Evolutionary conservation across 2,113 vertebrate species (phyloP).

Genomic region (Silurus meridionalis): DNA sequence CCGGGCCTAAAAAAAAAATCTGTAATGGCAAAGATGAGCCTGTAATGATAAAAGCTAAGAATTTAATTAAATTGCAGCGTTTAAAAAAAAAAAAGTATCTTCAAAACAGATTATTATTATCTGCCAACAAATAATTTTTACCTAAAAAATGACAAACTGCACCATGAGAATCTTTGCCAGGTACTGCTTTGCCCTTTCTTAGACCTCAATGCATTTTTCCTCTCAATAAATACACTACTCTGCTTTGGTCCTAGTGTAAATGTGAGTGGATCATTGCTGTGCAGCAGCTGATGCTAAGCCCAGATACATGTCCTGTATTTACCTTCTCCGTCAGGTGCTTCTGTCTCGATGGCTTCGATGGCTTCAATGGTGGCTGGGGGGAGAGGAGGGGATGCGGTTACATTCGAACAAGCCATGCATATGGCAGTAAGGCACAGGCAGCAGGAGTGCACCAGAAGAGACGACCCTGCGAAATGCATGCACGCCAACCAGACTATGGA

Average conservation of each 20-base stretch:
- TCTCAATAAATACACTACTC: neutral
- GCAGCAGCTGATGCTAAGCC: slow-evolving; percentile 28
- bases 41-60: neutral
- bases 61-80: neutral
- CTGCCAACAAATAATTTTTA: neutral
- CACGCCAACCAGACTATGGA: slow-evolving; percentile 60
- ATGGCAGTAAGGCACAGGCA: slow-evolving; percentile 63
- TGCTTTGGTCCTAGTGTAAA: neutral
- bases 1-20: neutral
- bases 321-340: slow-evolving; percentile 78
- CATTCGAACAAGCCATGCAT: slow-evolving; percentile 76
- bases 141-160: slow-evolving; percentile 16
- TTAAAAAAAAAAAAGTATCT: neutral
- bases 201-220: neutral
- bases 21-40: neutral
- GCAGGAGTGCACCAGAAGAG: slow-evolving; percentile 53
- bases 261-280: slow-evolving; percentile 22
- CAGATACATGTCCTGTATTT: slow-evolving; percentile 60
- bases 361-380: slow-evolving; percentile 81
- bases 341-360: slow-evolving; percentile 80
- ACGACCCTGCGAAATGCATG: slow-evolving; percentile 54
- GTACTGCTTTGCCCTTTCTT: slow-evolving; percentile 39
- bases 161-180: slow-evolving; percentile 26
- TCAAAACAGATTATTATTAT: neutral
- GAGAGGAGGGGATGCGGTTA: slow-evolving; percentile 74